Evolutionary conservation across 2,113 vertebrate genomes (phyloP).

Genomic region (Poicephalus gulielmi): DNA sequence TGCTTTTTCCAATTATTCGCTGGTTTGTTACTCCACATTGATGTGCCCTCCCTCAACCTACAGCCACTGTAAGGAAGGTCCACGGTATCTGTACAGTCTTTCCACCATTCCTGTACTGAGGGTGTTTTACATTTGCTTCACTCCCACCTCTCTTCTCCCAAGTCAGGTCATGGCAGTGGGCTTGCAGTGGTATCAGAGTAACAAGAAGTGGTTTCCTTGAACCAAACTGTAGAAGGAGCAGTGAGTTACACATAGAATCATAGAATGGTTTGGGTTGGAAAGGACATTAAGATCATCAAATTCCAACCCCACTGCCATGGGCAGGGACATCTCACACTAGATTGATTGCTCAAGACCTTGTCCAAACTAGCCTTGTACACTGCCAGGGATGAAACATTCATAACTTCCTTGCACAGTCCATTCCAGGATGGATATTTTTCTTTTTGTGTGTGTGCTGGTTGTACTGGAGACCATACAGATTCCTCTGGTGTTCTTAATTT

Average conservation of each 20-base stretch:
- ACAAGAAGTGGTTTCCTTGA: neutral
- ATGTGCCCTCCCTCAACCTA: neutral
- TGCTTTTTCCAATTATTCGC: accelerated
- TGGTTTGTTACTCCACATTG: neutral
- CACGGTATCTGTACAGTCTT: neutral
- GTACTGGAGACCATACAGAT: neutral
- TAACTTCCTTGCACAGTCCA: neutral
- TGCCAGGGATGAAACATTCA: neutral
- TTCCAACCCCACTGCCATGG: neutral
- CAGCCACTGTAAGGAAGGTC: neutral
- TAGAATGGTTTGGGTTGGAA: neutral
- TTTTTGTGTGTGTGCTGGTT: neutral
- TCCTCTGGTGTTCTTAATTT: neutral
- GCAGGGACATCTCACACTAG: neutral
- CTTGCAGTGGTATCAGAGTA: neutral
- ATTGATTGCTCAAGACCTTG: neutral
- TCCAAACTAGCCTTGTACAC: neutral
- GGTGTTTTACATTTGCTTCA: neutral
- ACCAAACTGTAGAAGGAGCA: neutral
- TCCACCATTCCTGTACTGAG: neutral
- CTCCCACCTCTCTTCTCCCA: neutral
- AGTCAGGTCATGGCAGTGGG: neutral
- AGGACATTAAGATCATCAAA: neutral
- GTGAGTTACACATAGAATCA: neutral
- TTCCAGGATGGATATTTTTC: neutral